Conservation (phyloP, 2,888 invertebrate species). For the Drosophila rellima region DNA sequence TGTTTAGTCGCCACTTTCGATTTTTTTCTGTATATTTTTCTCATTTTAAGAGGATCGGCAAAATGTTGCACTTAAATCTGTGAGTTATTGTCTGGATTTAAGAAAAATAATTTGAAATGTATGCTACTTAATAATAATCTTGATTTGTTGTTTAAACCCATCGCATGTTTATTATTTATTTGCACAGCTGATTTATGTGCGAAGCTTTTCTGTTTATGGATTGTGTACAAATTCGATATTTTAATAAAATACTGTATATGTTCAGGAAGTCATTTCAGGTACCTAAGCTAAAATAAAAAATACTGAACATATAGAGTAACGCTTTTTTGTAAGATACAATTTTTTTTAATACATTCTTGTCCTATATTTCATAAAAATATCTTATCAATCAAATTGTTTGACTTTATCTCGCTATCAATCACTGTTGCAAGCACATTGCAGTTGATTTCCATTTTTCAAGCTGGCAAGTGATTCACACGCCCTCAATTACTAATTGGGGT, state of each 20-base stretch:
- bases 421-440: slow-evolving; percentile 19
- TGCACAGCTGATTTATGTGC: slow-evolving; percentile 47
- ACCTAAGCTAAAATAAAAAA: too few relatives aligned
- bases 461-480: slow-evolving; percentile 52
- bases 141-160: slow-evolving; percentile 53
- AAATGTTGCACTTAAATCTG: slow-evolving; percentile 29
- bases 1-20: slow-evolving; percentile 44
- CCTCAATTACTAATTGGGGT: slow-evolving; percentile 61
- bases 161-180: slow-evolving; percentile 46
- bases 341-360: background rate
- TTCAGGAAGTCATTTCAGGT: background rate
- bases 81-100: slow-evolving; percentile 45
- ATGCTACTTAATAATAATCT: slow-evolving; percentile 52
- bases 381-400: slow-evolving; percentile 17
- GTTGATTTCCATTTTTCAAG: slow-evolving; percentile 5
- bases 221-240: background rate
- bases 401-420: slow-evolving; percentile 9
- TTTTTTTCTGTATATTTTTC: slow-evolving; percentile 21
- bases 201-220: slow-evolving; percentile 10
- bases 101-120: slow-evolving; percentile 37
- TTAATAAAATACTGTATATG: background rate
- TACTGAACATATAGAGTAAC: background rate
- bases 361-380: background rate
- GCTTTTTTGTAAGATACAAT: background rate
- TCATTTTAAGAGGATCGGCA: slow-evolving; percentile 15